phyloP scores from a whole-genome alignment of 2,888 invertebrate species.

The Drosophila multiciliata region DNA sequence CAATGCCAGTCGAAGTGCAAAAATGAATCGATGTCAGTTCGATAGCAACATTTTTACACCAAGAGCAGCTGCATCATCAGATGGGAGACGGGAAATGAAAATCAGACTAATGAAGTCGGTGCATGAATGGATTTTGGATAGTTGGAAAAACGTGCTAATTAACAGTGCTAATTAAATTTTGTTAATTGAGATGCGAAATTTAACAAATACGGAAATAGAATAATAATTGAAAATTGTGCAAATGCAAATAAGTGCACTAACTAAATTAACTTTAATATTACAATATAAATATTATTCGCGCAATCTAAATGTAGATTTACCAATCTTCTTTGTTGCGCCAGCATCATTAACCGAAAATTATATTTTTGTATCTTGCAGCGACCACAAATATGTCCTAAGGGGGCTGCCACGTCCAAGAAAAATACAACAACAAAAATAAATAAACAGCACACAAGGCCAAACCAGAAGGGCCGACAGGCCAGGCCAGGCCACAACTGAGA shows the following conservation, averaged over 20 bases:
- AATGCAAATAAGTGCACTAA: background rate
- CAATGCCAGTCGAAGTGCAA: slow-evolving; percentile 53
- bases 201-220: slow-evolving; percentile 16
- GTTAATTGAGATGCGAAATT: slow-evolving; percentile 34
- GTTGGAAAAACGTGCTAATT: slow-evolving; percentile 43
- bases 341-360: slow-evolving; percentile 7
- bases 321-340: background rate
- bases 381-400: slow-evolving; percentile 41
- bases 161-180: slow-evolving; percentile 40
- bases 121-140: background rate
- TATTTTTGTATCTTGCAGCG: slow-evolving; percentile 17
- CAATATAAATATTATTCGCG: background rate
- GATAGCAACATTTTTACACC: slow-evolving; percentile 46
- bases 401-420: slow-evolving; percentile 2
- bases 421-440: background rate
- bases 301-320: background rate
- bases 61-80: background rate
- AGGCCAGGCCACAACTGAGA: slow-evolving; percentile 18
- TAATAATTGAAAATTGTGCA: background rate
- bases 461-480: slow-evolving; percentile 25
- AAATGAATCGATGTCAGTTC: slow-evolving; percentile 49
- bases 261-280: slow-evolving; percentile 4
- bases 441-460: slow-evolving; percentile 17
- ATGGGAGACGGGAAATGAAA: slow-evolving; percentile 4
- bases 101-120: background rate